Evolutionary conservation across 2,113 vertebrate species (phyloP).

Genomic region (Eidolon helvum): DNA sequence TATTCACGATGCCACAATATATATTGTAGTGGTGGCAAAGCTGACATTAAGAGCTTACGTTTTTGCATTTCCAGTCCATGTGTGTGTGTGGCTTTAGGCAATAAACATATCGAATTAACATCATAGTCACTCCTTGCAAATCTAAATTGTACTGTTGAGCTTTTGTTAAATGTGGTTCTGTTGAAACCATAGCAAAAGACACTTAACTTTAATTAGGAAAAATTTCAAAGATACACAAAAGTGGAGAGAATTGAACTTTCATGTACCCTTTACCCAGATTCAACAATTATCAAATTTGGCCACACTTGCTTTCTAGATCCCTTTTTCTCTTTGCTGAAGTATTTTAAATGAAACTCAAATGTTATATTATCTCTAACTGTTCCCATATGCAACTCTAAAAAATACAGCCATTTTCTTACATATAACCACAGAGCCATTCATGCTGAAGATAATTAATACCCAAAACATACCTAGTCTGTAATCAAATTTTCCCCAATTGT

Average conservation of each 20-base stretch:
- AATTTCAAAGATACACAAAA: neutral
- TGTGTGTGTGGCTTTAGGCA: neutral
- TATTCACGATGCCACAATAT: neutral
- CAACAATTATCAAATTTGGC: neutral
- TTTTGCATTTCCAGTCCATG: neutral
- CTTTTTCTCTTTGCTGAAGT: neutral
- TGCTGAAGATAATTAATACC: neutral
- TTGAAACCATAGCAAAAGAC: neutral
- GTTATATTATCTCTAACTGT: neutral
- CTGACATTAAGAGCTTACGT: neutral
- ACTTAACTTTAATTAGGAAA: neutral
- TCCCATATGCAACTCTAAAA: conserved; percentile 15
- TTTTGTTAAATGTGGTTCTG: neutral
- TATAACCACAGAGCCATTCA: neutral
- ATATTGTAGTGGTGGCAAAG: neutral
- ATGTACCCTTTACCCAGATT: neutral
- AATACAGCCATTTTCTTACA: neutral
- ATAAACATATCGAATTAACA: neutral
- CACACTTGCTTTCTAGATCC: neutral
- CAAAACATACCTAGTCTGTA: neutral
- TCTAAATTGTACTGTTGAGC: neutral
- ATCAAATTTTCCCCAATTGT: neutral
- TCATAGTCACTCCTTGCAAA: neutral
- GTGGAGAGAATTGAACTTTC: neutral
- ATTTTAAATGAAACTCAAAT: neutral